Conservation (phyloP, 2,797 vertebrate genomes). For the Dendrocincla fuliginosa region DNA sequence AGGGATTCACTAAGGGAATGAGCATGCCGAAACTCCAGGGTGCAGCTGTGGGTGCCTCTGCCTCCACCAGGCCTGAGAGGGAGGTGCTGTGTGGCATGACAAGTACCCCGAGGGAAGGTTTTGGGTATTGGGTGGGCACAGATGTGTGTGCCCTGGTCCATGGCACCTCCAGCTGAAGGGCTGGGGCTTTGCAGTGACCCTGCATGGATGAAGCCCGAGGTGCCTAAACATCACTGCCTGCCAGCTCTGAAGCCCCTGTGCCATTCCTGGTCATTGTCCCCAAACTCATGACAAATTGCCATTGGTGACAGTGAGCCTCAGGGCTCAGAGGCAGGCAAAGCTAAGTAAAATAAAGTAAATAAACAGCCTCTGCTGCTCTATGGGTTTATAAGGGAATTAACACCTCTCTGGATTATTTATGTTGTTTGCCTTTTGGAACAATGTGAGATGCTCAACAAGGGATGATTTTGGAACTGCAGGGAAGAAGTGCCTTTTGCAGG, state of each 20-base stretch:
- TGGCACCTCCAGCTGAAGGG: not conserved
- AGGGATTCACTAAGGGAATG: not conserved
- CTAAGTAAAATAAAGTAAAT: not conserved
- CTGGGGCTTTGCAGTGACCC: rapidly evolving
- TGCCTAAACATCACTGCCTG: not conserved
- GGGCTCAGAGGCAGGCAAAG: not conserved
- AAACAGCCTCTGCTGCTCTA: not conserved
- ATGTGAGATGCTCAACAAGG: not conserved
- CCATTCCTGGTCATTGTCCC: not conserved
- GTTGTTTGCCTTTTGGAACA: not conserved
- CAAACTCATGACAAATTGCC: not conserved
- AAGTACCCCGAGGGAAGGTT: not conserved
- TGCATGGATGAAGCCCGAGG: rapidly evolving
- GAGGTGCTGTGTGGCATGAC: not conserved
- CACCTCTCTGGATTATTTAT: not conserved
- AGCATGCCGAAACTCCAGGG: not conserved
- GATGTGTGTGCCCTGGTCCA: not conserved
- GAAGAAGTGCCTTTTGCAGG: not conserved
- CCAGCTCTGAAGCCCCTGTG: not conserved
- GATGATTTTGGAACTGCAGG: not conserved
- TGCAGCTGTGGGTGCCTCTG: not conserved
- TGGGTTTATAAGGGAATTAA: not conserved
- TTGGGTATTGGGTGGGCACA: not conserved
- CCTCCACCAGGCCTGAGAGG: not conserved
- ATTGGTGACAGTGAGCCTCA: not conserved